These are phyloP conservation scores for Aradophagus sp. DNA, from an alignment of 1,140 invertebrate species.

Conservation along the genomic window DNA sequence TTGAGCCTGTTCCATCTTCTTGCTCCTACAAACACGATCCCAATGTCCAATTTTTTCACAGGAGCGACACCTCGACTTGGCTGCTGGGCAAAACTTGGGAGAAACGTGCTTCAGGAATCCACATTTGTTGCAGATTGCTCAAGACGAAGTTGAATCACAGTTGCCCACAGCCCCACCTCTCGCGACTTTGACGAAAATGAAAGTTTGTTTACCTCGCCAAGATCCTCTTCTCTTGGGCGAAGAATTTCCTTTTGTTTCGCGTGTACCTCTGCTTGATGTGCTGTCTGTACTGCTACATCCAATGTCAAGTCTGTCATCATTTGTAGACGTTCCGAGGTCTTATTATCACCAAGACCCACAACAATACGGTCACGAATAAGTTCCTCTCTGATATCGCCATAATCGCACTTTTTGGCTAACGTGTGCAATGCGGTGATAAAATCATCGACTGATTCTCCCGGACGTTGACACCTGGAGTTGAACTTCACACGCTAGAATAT, in stretches of 20 bases:
- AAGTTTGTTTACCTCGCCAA: too few species aligned
- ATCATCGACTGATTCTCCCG: conserved; percentile 59
- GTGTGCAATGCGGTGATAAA: conserved; percentile 64
- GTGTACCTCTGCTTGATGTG: conserved; percentile 9
- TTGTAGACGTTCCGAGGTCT: conserved; percentile 57
- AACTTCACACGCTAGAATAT: conserved; percentile 66
- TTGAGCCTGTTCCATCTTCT: too few species aligned
- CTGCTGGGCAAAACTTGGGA: conserved; percentile 38
- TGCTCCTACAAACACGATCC: conserved; percentile 40
- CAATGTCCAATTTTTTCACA: conserved; percentile 54
- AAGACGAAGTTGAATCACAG: too few species aligned
- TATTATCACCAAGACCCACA: conserved; percentile 57
- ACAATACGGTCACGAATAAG: conserved; percentile 65
- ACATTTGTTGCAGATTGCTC: conserved; percentile 10
- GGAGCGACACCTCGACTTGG: conserved; percentile 27
- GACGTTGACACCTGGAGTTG: conserved; percentile 59
- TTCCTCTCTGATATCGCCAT: conserved; percentile 58
- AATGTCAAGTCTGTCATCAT: conserved; percentile 27
- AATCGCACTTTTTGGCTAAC: conserved; percentile 64
- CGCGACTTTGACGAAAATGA: too few species aligned
- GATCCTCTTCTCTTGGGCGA: background rate
- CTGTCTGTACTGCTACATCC: conserved; percentile 5
- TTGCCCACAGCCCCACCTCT: too few species aligned
- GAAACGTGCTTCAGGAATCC: conserved; percentile 29
- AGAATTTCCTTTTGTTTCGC: background rate